Percentiles rank a stretch among this genome's conserved stretches.
These are phyloP conservation scores for Leptinotarsa lineolata DNA, from an alignment of 1,140 invertebrate genomes.

Conservation along the genomic window DNA sequence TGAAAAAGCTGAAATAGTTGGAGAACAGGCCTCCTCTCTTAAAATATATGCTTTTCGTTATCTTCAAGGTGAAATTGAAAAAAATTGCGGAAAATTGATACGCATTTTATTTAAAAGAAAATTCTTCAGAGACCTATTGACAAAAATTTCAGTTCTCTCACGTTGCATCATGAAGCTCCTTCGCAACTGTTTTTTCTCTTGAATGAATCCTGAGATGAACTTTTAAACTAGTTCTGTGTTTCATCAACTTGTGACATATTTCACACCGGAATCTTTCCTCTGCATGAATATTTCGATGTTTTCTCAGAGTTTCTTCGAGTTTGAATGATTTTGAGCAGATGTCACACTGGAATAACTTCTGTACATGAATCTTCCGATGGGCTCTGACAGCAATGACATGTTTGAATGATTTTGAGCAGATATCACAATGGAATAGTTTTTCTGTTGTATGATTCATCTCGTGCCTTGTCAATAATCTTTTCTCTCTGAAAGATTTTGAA, in stretches of 20 bases:
- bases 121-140: no score
- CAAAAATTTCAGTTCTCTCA: no score
- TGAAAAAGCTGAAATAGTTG: no score
- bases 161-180: not conserved
- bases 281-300: not conserved
- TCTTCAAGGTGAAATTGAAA: no score
- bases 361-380: not conserved
- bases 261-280: not conserved
- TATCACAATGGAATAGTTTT: not conserved
- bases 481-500: slow-evolving; percentile 29
- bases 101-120: no score
- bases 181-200: not conserved
- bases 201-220: not conserved
- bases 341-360: not conserved
- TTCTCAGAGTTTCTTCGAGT: not conserved
- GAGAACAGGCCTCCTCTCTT: no score
- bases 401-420: slow-evolving; percentile 2
- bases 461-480: not conserved
- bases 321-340: not conserved
- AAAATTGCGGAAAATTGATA: no score
- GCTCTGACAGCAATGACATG: not conserved
- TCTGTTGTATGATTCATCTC: not conserved
- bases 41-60: no score
- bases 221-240: not conserved
- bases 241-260: not conserved